These are phyloP conservation scores for Acanthosepion pharaonis DNA, from an alignment of 2,888 invertebrate genomes.

Conservation along the genomic window DNA sequence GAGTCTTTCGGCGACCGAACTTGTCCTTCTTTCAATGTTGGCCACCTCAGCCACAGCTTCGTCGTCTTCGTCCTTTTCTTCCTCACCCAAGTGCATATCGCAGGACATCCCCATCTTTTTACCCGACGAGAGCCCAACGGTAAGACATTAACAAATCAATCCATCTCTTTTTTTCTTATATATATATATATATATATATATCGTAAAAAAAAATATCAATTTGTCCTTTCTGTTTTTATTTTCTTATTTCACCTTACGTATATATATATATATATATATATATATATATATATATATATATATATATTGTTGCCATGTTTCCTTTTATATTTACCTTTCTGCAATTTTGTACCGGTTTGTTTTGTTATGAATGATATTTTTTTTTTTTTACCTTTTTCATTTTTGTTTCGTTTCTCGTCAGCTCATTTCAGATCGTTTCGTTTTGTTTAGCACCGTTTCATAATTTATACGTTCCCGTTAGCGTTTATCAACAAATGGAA, in stretches of 20 bases:
- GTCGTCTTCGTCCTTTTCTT: slow-evolving; percentile 67
- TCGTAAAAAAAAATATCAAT: not conserved
- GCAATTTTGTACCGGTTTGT: not conserved
- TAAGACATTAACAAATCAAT: slow-evolving; percentile 72
- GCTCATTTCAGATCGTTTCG: not conserved
- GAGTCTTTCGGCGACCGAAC: slow-evolving; percentile 85
- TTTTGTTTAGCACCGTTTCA: not conserved
- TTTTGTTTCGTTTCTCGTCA: not conserved
- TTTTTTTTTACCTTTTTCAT: not conserved
- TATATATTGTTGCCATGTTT: not conserved
- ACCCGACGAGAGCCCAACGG: slow-evolving; percentile 90
- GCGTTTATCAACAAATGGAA: not conserved
- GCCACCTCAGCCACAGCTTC: slow-evolving; percentile 51
- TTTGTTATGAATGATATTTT: not conserved
- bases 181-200: too few species aligned
- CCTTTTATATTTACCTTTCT: not conserved
- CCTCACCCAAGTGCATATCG: slow-evolving; percentile 81
- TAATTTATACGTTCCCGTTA: not conserved
- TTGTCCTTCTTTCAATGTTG: slow-evolving; percentile 80
- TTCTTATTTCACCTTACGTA: not conserved
- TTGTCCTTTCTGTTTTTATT: not conserved
- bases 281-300: not conserved
- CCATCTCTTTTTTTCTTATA: not conserved
- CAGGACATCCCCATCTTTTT: slow-evolving; percentile 90
- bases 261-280: not conserved